Evolutionary conservation across 1,140 invertebrate species (phyloP).

Genomic region (Acromyrmex echinatior): DNA sequence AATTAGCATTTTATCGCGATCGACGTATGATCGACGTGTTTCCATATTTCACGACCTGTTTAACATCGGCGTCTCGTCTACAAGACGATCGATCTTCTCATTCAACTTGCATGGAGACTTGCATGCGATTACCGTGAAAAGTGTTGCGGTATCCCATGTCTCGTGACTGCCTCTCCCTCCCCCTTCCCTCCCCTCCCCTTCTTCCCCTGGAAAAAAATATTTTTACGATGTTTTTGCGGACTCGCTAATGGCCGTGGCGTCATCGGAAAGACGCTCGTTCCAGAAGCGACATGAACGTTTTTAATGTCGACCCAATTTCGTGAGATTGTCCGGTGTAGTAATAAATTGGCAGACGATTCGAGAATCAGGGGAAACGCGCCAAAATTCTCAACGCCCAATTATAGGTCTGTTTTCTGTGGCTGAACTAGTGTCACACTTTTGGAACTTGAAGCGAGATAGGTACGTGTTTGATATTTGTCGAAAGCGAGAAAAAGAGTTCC

Average conservation of each 20-base stretch:
- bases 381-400: not conserved
- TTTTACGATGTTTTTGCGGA: not conserved
- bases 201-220: not conserved
- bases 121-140: not conserved
- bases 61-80: not conserved
- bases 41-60: not conserved
- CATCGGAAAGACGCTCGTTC: not conserved
- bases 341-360: constrained; percentile 33
- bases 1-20: constrained; percentile 34
- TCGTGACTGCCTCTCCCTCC: not conserved
- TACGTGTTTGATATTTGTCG: too few relatives aligned
- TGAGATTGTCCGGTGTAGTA: not conserved
- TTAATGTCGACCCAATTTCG: not conserved
- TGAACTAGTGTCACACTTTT: too few relatives aligned
- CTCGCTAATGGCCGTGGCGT: not conserved
- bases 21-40: not conserved
- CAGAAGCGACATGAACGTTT: not conserved
- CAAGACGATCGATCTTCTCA: constrained; percentile 37
- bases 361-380: constrained; percentile 14
- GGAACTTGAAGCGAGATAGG: too few relatives aligned
- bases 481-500: too few relatives aligned
- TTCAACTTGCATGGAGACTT: constrained; percentile 15
- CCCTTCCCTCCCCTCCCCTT: too few relatives aligned
- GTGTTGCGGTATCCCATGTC: not conserved
- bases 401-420: not conserved